phyloP scores from a whole-genome alignment of 2,113 vertebrate species.

The Burhinus oedicnemus region DNA sequence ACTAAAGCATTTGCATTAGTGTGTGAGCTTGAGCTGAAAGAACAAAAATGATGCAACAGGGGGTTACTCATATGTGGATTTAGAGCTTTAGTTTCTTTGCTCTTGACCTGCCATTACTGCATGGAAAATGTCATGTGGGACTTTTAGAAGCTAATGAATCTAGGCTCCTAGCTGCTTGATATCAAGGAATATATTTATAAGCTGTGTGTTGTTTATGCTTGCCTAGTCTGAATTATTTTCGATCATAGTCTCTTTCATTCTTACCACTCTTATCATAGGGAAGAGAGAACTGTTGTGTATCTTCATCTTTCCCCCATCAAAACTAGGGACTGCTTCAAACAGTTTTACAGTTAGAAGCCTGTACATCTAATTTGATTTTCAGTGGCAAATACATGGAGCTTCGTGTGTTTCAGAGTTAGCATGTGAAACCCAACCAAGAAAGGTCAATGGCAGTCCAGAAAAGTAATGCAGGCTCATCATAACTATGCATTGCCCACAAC shows the following conservation, averaged over 20 bases:
- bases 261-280: not conserved
- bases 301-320: not conserved
- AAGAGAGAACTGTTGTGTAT: not conserved
- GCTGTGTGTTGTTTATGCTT: not conserved
- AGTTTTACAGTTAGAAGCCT: not conserved
- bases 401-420: not conserved
- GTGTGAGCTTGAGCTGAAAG: slow-evolving; percentile 5
- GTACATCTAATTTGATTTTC: not conserved
- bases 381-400: not conserved
- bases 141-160: not conserved
- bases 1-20: slow-evolving; percentile 6
- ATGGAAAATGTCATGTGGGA: not conserved
- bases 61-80: not conserved
- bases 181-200: not conserved
- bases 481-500: not conserved
- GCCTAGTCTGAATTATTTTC: not conserved
- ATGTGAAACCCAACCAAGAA: not conserved
- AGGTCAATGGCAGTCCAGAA: not conserved
- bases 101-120: not conserved
- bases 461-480: not conserved
- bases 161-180: not conserved
- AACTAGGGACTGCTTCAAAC: not conserved
- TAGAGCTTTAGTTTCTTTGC: not conserved
- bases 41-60: slow-evolving; percentile 19
- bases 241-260: not conserved